Percentiles rank a stretch among this genome's conserved stretches.
These are phyloP conservation scores for Seriola rivoliana DNA, from an alignment of 2,113 vertebrate species.

Conservation along the genomic window DNA sequence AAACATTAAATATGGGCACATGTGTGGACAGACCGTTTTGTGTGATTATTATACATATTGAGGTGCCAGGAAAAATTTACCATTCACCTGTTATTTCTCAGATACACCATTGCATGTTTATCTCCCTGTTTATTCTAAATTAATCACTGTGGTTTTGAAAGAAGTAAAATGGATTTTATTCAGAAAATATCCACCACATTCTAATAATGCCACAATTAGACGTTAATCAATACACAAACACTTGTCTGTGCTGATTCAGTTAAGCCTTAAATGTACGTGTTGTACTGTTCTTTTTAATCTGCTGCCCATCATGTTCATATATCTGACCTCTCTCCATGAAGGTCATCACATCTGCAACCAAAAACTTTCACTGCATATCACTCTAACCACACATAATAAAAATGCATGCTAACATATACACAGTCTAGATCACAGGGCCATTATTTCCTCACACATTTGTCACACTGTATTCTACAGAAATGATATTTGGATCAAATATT, in stretches of 20 bases:
- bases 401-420: neutral
- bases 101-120: neutral
- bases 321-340: conserved; percentile 20
- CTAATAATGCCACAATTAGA: neutral
- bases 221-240: neutral
- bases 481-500: neutral
- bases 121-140: neutral
- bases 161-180: neutral
- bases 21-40: neutral
- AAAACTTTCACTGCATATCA: neutral
- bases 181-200: neutral
- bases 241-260: neutral
- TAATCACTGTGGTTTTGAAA: neutral
- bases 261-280: neutral
- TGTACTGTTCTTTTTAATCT: neutral
- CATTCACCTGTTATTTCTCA: neutral
- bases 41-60: conserved; percentile 19
- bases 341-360: conserved; percentile 12
- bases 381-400: neutral
- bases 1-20: conserved; percentile 69
- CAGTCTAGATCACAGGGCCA: neutral
- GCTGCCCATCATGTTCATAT: neutral
- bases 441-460: neutral
- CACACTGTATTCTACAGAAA: neutral
- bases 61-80: neutral